Percentiles rank a stretch among this genome's conserved stretches.
These are phyloP conservation scores for Eurois occulta DNA, from an alignment of 2,888 invertebrate genomes.

Conservation along the genomic window DNA sequence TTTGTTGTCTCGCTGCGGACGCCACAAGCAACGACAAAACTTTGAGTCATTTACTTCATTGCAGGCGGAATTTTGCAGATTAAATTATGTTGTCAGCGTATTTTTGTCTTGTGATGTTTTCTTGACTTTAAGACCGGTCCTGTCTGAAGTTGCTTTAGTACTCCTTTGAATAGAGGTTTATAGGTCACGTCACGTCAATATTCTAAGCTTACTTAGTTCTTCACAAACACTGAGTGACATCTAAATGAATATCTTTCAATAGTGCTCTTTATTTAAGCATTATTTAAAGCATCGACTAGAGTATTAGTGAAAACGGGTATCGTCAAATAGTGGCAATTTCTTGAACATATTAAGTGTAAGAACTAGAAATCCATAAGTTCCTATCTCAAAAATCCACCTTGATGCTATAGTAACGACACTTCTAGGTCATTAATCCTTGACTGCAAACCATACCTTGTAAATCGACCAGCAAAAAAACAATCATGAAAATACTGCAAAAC, in stretches of 20 bases:
- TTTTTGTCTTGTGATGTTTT: conserved; percentile 33
- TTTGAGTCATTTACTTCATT: conserved; percentile 51
- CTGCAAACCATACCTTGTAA: not conserved
- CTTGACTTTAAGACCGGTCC: conserved; percentile 29
- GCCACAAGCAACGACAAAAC: conserved; percentile 34
- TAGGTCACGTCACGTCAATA: not conserved
- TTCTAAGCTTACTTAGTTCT: not conserved
- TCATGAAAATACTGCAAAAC: not conserved
- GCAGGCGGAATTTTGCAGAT: conserved; percentile 45
- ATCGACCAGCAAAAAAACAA: not conserved
- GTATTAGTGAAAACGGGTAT: too few species aligned
- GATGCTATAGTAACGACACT: too few species aligned
- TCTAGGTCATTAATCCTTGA: too few species aligned
- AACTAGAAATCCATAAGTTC: too few species aligned
- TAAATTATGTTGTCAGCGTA: conserved; percentile 32
- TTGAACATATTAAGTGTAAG: too few species aligned
- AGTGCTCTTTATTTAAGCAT: not conserved
- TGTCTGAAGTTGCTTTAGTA: conserved; percentile 30
- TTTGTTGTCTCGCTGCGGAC: conserved; percentile 4
- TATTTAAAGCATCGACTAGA: too few species aligned
- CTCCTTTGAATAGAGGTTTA: not conserved
- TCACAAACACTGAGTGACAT: not conserved
- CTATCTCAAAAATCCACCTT: too few species aligned
- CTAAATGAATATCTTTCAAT: not conserved
- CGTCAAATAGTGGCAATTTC: too few species aligned